phyloP scores from a whole-genome alignment of 1,140 invertebrate species.

The Dinoponera quadriceps region DNA sequence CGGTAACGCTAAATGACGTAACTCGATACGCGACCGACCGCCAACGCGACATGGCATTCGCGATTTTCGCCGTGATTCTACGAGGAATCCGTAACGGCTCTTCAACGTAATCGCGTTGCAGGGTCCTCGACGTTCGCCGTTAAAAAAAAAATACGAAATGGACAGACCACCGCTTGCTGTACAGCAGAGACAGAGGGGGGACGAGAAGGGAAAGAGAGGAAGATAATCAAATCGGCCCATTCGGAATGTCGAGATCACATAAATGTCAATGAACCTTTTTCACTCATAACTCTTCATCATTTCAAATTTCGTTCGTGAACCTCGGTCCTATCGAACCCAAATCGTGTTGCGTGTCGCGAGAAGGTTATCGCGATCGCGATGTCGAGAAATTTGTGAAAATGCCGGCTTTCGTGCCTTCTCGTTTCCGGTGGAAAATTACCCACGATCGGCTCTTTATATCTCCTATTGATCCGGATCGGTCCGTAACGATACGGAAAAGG shows the following conservation, averaged over 20 bases:
- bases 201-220: not conserved
- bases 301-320: constrained; percentile 4
- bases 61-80: constrained; percentile 14
- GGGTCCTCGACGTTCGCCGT: not conserved
- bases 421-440: constrained; percentile 33
- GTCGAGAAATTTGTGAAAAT: constrained; percentile 27
- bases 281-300: constrained; percentile 3
- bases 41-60: not conserved
- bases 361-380: constrained; percentile 12
- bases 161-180: not conserved
- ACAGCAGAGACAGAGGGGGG: too few species aligned
- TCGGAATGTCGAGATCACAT: not conserved
- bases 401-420: not conserved
- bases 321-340: constrained; percentile 7
- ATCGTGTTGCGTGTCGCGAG: not conserved
- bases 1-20: constrained; percentile 25
- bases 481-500: not conserved
- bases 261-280: constrained; percentile 20
- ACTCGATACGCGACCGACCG: not conserved
- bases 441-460: not conserved
- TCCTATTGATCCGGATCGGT: constrained; percentile 12
- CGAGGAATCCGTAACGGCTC: not conserved
- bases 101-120: not conserved
- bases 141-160: not conserved
- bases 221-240: not conserved